Evolutionary conservation across 2,113 vertebrate species (phyloP), one percentile per base, ranked within the genome.

Genomic region (Polyodon spathula): DNA sequence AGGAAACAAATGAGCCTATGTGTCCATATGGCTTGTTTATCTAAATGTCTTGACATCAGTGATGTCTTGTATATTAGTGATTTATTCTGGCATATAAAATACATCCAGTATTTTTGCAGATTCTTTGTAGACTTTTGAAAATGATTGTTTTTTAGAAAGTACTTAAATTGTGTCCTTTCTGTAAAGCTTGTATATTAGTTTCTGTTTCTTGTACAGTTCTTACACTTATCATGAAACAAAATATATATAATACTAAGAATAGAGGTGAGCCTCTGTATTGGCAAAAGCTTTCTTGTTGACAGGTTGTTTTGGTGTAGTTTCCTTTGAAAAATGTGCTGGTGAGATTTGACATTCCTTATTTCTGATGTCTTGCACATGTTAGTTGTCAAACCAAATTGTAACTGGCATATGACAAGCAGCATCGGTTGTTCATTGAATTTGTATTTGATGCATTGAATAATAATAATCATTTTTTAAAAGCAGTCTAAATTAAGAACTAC

Each of bases 11-110:
- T 93, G 82, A 93, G 89, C 91, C 90, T 76, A 71, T 68, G 88
- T 65, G 8, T 62, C 63, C 44, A 12, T 56, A 76, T 79, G 92
- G 91, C 92, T 94, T 91, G 91, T 93, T 67, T 92, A 84, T 92
- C 87, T 89, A 88, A 87, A 91, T 88, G 90, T 90, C 86, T 88
- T 93, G 93, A 91, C 93, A 94, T 97, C 94, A 95, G 89, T 95
- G 93, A 97, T 95, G 94, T 97, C 93, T 84, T 89, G 90, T 88
- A 88, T 83, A 85, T 86, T 88, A 87, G 84, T 80, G 58, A 60
- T 69, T 37, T 79, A n/a, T n/a, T 83, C 86, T 86, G 85, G 76
- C 79, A 71, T 82, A 88, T 87, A 84, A 90, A 90, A 90, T 90
- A 89, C 86, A 68, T 78, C 88, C 86, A 89, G 89, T 90, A 93